Percentiles rank a stretch among this genome's conserved stretches.
These are phyloP conservation scores for Sminthopsis crassicaudata DNA, from an alignment of 2,113 vertebrate genomes.

Conservation along the genomic window DNA sequence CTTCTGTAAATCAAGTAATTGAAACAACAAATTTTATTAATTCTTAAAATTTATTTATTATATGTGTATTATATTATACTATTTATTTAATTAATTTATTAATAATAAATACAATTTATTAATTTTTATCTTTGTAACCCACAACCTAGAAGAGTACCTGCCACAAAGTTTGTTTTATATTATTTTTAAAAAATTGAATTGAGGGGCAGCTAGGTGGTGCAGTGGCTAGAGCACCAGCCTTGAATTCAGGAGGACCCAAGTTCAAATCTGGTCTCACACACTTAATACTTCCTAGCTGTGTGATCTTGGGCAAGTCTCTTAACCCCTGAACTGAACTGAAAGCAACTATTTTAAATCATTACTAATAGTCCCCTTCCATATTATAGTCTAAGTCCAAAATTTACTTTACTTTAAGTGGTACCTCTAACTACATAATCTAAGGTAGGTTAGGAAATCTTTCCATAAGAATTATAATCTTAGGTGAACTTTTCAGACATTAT, in stretches of 20 bases:
- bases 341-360: conserved; percentile 10
- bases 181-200: conserved; percentile 35
- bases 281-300: no score
- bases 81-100: no score
- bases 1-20: conserved; percentile 10
- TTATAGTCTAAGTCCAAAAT: conserved; percentile 50
- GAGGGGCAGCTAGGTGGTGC: no score
- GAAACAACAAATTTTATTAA: no score
- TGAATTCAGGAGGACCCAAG: no score
- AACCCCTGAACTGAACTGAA: not conserved
- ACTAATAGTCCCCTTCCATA: conserved; percentile 15
- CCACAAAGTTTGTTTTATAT: not conserved
- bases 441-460: not conserved
- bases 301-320: no score
- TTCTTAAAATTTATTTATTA: no score
- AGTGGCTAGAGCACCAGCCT: no score
- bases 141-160: not conserved
- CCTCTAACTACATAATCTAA: not conserved
- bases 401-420: not conserved
- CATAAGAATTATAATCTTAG: not conserved
- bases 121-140: not conserved
- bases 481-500: not conserved
- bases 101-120: no score
- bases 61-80: no score
- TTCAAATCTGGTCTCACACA: no score